phyloP scores from a whole-genome alignment of 2,888 invertebrate genomes.

The Formica aserva region DNA sequence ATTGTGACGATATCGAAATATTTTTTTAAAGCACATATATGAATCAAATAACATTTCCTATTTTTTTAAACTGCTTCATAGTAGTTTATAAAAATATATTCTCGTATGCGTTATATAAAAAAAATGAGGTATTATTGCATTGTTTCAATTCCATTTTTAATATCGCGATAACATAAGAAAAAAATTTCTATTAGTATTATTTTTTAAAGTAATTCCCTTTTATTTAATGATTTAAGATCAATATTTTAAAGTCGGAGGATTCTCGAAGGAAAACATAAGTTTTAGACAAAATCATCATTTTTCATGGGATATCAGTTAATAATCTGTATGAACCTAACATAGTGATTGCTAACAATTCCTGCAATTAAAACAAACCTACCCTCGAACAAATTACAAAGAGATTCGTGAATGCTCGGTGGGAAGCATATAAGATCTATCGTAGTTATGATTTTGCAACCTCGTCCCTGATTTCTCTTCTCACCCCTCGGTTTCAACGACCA shows the following conservation, averaged over 20 bases:
- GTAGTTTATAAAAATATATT: conserved; percentile 2
- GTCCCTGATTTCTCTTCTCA: conserved; percentile 63
- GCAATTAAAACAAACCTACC: conserved; percentile 19
- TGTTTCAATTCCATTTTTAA: neutral
- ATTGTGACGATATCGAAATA: neutral
- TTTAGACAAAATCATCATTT: conserved; percentile 4
- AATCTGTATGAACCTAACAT: neutral
- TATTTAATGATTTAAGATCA: neutral
- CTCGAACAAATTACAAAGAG: conserved; percentile 30
- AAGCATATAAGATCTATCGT: conserved; percentile 10
- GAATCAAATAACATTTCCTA: neutral
- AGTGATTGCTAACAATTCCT: conserved; percentile 1
- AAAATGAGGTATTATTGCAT: neutral
- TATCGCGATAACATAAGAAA: neutral
- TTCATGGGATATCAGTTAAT: neutral
- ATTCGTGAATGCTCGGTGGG: neutral
- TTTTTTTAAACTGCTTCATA: neutral
- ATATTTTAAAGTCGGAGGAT: neutral
- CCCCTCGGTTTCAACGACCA: neutral
- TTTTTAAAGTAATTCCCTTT: neutral
- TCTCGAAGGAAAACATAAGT: conserved; percentile 16
- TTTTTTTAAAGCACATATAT: neutral
- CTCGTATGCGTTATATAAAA: neutral
- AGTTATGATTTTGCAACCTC: conserved; percentile 59
- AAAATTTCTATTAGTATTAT: conserved; percentile 12